A percentile compares a stretch with the other conserved stretches of the same genome.
Conservation (phyloP, 2,797 vertebrate species). For the Coregonus sp. region DNA sequence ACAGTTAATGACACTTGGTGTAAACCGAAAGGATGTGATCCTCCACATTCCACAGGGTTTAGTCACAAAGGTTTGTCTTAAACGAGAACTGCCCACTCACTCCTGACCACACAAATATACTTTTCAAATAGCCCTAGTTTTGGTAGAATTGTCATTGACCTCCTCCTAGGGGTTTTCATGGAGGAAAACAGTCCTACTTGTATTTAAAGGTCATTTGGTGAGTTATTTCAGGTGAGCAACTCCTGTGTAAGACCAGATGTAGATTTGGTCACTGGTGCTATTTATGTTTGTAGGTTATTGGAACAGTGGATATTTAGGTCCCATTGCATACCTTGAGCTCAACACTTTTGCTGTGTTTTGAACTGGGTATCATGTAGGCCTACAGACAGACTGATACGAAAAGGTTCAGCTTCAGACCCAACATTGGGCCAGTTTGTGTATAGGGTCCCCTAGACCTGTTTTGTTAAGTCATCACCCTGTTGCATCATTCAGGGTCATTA, state of each 20-base stretch:
- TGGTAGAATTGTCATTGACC: not conserved
- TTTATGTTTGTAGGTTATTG: not conserved
- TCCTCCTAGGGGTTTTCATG: not conserved
- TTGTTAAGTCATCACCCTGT: not conserved
- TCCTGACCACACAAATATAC: not conserved
- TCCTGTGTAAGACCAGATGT: not conserved
- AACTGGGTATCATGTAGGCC: not conserved
- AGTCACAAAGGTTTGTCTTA: not conserved
- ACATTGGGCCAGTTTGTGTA: not conserved
- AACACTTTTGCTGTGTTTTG: constrained; percentile 4
- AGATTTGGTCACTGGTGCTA: not conserved
- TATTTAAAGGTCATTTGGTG: too few relatives aligned
- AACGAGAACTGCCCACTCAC: not conserved
- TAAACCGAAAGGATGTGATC: not conserved
- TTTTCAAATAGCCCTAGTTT: not conserved
- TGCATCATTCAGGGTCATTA: not conserved
- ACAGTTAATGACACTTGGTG: not conserved
- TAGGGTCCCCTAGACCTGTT: not conserved
- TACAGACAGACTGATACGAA: not conserved
- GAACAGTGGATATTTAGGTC: not conserved
- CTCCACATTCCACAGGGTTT: not conserved
- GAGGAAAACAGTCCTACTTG: not conserved
- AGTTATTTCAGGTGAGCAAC: not conserved
- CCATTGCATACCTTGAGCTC: constrained; percentile 16
- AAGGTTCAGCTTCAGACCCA: not conserved